A percentile compares a stretch with the other conserved stretches of the same genome.
These are phyloP conservation scores for Crenuchus spilurus DNA, from an alignment of 2,797 vertebrate genomes.

Conservation along the genomic window DNA sequence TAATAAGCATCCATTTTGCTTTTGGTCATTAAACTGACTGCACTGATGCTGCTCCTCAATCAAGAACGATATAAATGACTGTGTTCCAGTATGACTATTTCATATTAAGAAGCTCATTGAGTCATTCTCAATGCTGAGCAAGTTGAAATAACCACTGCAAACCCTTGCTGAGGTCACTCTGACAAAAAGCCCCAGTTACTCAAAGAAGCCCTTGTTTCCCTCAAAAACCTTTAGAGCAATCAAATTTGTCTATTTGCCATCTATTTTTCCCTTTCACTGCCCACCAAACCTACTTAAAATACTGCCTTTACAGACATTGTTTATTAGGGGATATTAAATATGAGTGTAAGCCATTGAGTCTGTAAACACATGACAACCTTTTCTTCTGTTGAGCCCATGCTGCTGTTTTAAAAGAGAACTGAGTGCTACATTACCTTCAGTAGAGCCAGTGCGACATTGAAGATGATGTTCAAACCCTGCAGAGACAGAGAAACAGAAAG, in stretches of 20 bases:
- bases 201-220: neutral
- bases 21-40: no score
- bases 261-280: no score
- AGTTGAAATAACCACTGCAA: neutral
- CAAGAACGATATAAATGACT: neutral
- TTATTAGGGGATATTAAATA: no score
- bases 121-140: neutral
- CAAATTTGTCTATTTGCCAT: no score
- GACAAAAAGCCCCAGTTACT: neutral
- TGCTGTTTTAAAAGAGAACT: neutral
- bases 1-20: no score
- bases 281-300: no score
- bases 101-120: neutral
- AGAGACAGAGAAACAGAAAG: constrained; percentile 52
- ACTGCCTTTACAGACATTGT: no score
- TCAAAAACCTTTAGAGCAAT: neutral
- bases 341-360: no score
- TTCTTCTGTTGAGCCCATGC: neutral
- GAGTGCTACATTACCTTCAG: constrained; percentile 84
- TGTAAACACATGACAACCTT: neutral
- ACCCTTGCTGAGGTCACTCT: neutral
- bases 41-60: no score
- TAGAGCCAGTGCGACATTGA: constrained; percentile 96
- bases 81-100: neutral
- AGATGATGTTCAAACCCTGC: constrained; percentile 95